Evolutionary conservation across 2,113 vertebrate genomes (phyloP).

Genomic region (Ifrita kowaldi): DNA sequence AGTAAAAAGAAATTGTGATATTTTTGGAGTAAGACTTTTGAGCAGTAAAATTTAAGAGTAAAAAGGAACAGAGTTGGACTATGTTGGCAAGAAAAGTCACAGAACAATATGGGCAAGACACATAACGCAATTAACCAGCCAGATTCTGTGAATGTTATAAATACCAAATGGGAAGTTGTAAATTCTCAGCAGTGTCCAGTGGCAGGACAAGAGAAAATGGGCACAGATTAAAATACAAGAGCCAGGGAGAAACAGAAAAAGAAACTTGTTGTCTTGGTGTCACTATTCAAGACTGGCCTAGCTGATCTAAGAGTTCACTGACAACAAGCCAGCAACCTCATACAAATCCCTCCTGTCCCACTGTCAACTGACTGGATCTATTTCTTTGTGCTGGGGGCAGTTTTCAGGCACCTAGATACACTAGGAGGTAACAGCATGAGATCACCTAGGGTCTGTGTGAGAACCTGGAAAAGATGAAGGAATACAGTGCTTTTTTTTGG

Average conservation of each 20-base stretch:
- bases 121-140: not conserved
- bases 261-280: not conserved
- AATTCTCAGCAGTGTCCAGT: not conserved
- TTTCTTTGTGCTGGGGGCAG: not conserved
- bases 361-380: not conserved
- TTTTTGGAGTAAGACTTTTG: not conserved
- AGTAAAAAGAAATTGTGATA: not conserved
- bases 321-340: not conserved
- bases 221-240: not conserved
- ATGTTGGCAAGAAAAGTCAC: not conserved
- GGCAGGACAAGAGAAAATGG: not conserved
- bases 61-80: not conserved
- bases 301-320: not conserved
- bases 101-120: not conserved
- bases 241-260: not conserved
- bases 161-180: not conserved
- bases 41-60: not conserved
- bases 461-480: not conserved
- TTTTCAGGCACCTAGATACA: not conserved
- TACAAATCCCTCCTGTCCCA: not conserved
- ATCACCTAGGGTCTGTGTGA: not conserved
- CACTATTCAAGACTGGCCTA: not conserved
- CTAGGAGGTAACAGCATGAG: not conserved
- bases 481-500: not conserved
- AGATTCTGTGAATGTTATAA: not conserved